phyloP scores from a whole-genome alignment of 2,113 vertebrate genomes.

The Mesembrinibis cayennensis region DNA sequence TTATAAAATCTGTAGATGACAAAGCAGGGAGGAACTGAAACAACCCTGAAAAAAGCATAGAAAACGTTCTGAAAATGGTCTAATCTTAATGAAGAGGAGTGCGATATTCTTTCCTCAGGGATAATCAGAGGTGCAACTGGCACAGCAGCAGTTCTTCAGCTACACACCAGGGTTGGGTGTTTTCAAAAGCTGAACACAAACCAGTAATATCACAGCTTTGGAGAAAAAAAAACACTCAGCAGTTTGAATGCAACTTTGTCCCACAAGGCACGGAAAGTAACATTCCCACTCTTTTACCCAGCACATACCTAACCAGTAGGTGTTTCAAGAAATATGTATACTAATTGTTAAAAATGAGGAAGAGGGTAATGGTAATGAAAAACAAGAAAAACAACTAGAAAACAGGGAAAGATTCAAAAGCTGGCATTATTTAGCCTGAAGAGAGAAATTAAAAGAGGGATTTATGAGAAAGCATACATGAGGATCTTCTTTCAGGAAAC shows the following conservation, averaged over 20 bases:
- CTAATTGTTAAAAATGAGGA: neutral
- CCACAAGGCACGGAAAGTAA: neutral
- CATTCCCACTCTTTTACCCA: neutral
- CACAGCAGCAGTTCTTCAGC: neutral
- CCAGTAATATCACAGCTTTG: neutral
- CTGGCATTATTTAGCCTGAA: neutral
- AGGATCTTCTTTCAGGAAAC: neutral
- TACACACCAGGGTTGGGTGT: accelerated
- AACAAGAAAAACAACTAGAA: neutral
- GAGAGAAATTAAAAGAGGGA: neutral
- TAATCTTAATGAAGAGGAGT: neutral
- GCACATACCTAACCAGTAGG: accelerated
- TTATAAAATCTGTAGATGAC: neutral
- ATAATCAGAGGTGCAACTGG: neutral
- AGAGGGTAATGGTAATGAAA: neutral
- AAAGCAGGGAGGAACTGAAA: neutral
- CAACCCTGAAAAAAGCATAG: neutral
- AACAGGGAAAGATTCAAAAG: neutral
- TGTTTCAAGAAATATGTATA: neutral
- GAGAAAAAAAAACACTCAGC: neutral
- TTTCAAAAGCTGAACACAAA: neutral
- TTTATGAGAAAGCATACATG: neutral
- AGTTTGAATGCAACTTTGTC: neutral
- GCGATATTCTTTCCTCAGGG: neutral
- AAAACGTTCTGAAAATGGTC: neutral